Evolutionary conservation across 2,113 vertebrate genomes (phyloP).

Genomic region (Limanda limanda): DNA sequence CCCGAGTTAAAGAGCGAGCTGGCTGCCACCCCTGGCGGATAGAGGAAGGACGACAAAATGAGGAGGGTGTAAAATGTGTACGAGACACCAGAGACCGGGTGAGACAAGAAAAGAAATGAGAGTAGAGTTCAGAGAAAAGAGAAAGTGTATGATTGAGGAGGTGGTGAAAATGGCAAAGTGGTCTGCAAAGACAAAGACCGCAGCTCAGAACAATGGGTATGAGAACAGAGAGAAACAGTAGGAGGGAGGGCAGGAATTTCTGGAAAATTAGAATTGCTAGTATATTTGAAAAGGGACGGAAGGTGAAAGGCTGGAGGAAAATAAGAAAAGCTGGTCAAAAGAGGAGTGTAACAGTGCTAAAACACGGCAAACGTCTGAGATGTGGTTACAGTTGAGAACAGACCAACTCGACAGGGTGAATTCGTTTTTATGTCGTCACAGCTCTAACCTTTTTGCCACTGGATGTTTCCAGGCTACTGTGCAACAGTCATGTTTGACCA

Average conservation of each 20-base stretch:
- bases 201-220: not conserved
- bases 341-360: not conserved
- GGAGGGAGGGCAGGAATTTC: not conserved
- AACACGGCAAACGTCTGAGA: constrained; percentile 12
- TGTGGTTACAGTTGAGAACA: not conserved
- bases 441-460: not conserved
- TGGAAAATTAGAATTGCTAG: constrained; percentile 2
- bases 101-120: not conserved
- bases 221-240: constrained; percentile 17
- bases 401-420: not conserved
- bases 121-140: constrained; percentile 2
- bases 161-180: not conserved
- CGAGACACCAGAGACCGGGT: not conserved
- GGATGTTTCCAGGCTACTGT: constrained; percentile 12
- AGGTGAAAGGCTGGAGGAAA: not conserved
- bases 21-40: constrained; percentile 86
- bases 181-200: constrained; percentile 8
- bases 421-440: constrained; percentile 13
- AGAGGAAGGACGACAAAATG: not conserved
- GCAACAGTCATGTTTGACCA: not conserved
- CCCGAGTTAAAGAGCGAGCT: constrained; percentile 91
- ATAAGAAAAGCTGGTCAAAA: not conserved
- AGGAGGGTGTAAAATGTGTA: not conserved
- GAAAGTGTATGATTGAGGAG: not conserved
- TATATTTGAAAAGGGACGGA: not conserved